These are phyloP conservation scores for Deilephila elpenor DNA, from an alignment of 2,888 invertebrate genomes.

Conservation along the genomic window DNA sequence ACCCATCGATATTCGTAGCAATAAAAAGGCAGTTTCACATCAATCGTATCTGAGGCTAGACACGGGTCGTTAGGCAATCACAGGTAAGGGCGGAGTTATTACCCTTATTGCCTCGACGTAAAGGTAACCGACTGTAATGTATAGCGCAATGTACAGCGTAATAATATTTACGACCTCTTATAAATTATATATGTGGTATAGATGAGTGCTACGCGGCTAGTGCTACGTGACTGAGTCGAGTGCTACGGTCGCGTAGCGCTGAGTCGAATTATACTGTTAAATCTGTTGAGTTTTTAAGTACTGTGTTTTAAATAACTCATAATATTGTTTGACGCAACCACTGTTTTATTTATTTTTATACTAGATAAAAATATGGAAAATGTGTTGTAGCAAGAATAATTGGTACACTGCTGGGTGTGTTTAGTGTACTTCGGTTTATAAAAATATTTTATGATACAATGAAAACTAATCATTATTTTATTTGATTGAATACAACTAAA, in stretches of 20 bases:
- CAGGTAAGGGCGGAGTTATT: conserved; percentile 47
- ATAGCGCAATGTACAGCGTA: conserved; percentile 4
- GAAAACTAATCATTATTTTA: too few species aligned
- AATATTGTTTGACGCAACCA: too few species aligned
- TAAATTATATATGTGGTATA: conserved; percentile 9
- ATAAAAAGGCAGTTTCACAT: conserved; percentile 61
- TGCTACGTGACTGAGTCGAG: conserved; percentile 2
- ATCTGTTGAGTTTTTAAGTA: too few species aligned
- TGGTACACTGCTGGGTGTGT: too few species aligned
- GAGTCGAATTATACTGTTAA: neutral
- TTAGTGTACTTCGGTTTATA: too few species aligned
- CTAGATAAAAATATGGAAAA: too few species aligned
- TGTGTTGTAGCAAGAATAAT: too few species aligned
- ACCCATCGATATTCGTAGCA: conserved; percentile 42
- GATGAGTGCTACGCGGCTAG: neutral
- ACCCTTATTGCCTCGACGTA: conserved; percentile 38
- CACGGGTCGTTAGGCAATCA: conserved; percentile 54
- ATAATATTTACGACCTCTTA: conserved; percentile 16
- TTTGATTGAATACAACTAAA: too few species aligned
- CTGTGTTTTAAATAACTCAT: too few species aligned
- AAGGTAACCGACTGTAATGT: conserved; percentile 21
- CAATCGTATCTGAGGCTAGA: conserved; percentile 52
- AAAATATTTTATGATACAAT: neutral
- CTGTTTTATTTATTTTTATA: too few species aligned
- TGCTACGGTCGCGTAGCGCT: conserved; percentile 8